phyloP scores from a whole-genome alignment of 2,888 invertebrate genomes.

The Apamea monoglypha region DNA sequence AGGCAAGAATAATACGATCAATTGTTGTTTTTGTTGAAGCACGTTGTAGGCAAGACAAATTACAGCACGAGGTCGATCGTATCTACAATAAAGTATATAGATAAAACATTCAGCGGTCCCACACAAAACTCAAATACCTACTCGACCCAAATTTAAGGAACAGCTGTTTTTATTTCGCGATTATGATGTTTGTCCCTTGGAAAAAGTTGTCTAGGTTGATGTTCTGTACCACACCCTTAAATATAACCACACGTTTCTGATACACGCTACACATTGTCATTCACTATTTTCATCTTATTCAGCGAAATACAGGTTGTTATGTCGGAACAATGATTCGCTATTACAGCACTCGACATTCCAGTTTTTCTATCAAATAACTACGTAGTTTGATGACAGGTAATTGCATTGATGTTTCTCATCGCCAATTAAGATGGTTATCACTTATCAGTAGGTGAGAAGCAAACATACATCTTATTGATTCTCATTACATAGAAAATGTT shows the following conservation, averaged over 20 bases:
- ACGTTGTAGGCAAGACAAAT: too few relatives aligned
- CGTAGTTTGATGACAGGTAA: conserved; percentile 47
- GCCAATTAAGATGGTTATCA: conserved; percentile 44
- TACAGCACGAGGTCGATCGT: too few relatives aligned
- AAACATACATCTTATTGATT: conserved; percentile 36
- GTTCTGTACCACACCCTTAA: not conserved
- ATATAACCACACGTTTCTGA: not conserved
- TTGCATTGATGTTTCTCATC: conserved; percentile 52
- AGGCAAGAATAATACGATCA: not conserved
- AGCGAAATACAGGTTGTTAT: conserved; percentile 19
- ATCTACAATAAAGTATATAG: not conserved
- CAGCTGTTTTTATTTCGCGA: not conserved
- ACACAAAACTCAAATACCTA: not conserved
- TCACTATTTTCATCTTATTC: conserved; percentile 10
- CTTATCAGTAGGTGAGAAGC: conserved; percentile 54
- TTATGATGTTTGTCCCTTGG: not conserved
- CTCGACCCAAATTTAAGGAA: not conserved
- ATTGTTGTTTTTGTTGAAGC: not conserved
- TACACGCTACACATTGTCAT: not conserved
- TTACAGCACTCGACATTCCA: conserved; percentile 41
- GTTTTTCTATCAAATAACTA: conserved; percentile 45
- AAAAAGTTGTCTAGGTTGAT: too few relatives aligned
- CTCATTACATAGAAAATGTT: not conserved
- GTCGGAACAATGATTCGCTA: conserved; percentile 54
- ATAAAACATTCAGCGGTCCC: not conserved